These are phyloP conservation scores for Dipodomys ordii DNA, from an alignment of 2,113 vertebrate genomes.

Conservation along the genomic window DNA sequence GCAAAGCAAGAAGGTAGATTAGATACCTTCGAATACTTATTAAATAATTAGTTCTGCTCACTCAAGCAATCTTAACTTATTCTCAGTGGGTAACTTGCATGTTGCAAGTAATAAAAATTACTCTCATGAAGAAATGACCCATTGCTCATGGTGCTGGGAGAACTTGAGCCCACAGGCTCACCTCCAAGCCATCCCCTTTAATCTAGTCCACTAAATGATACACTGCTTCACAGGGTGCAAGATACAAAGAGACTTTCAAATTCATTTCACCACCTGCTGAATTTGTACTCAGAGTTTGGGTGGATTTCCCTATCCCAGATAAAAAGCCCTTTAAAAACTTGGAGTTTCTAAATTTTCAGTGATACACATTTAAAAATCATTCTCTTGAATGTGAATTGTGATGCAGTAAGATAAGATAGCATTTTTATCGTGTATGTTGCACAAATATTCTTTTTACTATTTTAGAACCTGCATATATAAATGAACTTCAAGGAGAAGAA, in stretches of 20 bases:
- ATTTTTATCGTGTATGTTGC: not conserved
- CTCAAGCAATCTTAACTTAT: not conserved
- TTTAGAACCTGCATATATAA: not conserved
- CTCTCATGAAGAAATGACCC: not conserved
- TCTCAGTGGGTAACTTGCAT: not conserved
- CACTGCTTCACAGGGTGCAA: not conserved
- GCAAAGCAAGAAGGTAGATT: not conserved
- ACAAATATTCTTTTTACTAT: not conserved
- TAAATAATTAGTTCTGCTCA: not conserved
- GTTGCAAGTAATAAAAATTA: not conserved
- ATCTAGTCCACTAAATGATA: not conserved
- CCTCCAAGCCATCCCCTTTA: not conserved
- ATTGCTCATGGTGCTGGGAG: too few species aligned
- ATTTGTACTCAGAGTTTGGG: not conserved
- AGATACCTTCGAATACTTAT: not conserved
- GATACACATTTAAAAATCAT: not conserved
- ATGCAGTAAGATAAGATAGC: not conserved
- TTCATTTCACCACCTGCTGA: constrained; percentile 27
- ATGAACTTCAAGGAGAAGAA: not conserved
- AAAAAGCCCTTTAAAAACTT: not conserved
- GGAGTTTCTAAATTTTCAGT: constrained; percentile 19
- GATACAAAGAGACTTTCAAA: constrained; percentile 24
- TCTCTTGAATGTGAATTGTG: constrained; percentile 15
- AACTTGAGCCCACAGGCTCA: not conserved
- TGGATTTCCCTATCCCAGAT: not conserved